phyloP scores from a whole-genome alignment of 2,888 invertebrate genomes.

The Poecilus cupreus region DNA sequence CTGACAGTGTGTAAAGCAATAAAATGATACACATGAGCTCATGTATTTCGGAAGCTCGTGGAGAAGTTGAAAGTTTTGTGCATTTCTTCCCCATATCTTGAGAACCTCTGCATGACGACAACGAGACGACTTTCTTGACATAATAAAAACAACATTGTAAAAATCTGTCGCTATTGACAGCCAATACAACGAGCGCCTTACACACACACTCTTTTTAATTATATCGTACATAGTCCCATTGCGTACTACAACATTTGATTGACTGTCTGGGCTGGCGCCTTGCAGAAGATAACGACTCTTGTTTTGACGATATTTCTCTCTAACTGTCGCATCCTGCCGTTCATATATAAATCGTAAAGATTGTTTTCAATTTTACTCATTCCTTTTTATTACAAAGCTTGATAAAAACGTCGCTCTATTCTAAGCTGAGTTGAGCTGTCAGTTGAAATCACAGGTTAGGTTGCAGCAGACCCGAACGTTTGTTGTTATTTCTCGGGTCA shows the following conservation, averaged over 20 bases:
- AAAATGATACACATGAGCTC: no score
- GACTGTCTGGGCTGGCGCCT: conserved; percentile 49
- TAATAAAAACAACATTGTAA: conserved; percentile 47
- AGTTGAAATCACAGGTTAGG: conserved; percentile 7
- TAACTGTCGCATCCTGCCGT: conserved; percentile 45
- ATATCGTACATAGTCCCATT: conserved; percentile 33
- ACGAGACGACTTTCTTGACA: conserved; percentile 39
- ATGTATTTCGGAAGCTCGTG: no score
- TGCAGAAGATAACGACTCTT: conserved; percentile 49
- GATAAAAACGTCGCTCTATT: conserved; percentile 26
- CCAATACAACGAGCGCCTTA: conserved; percentile 34
- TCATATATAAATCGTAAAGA: conserved; percentile 51
- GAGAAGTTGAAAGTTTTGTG: no score
- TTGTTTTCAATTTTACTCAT: conserved; percentile 52
- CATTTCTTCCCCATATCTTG: conserved; percentile 21
- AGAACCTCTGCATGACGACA: conserved; percentile 39
- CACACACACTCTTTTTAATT: conserved; percentile 43
- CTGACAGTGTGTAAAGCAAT: no score
- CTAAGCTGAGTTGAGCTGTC: neutral
- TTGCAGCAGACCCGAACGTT: neutral
- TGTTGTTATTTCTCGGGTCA: conserved; percentile 31
- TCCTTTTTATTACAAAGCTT: conserved; percentile 36
- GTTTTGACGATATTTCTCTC: conserved; percentile 50
- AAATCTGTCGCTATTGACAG: conserved; percentile 44
- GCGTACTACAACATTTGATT: conserved; percentile 50